Conservation (phyloP, 2,113 vertebrate species). For the Chaetodon trifascialis region DNA sequence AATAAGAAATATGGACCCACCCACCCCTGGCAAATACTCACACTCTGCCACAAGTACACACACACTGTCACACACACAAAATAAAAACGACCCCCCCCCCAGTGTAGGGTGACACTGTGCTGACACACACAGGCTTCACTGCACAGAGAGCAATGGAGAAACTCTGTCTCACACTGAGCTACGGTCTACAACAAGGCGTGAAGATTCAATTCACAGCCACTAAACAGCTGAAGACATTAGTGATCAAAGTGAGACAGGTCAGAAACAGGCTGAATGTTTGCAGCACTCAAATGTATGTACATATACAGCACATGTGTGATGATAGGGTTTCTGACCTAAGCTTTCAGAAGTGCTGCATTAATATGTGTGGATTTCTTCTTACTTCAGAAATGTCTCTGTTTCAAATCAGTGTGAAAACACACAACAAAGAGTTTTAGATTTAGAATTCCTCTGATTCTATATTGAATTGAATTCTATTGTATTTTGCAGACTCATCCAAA, state of each 20-base stretch:
- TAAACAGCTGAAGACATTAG: neutral
- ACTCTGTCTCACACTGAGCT: slow-evolving; percentile 3
- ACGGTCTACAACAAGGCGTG: neutral
- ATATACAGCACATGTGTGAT: neutral
- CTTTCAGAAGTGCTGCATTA: neutral
- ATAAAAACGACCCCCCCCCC: neutral
- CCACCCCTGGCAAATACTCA: slow-evolving; percentile 1
- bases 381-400: no score
- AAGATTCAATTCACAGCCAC: neutral
- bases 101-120: slow-evolving; percentile 31
- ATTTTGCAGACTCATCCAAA: neutral
- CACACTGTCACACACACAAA: slow-evolving; percentile 3
- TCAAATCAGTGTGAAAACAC: no score
- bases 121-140: slow-evolving; percentile 39
- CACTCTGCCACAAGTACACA: neutral
- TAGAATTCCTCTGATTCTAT: neutral
- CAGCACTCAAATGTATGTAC: neutral
- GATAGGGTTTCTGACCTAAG: no score
- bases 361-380: no score
- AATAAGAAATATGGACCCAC: slow-evolving; percentile 58
- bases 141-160: slow-evolving; percentile 1
- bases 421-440: no score
- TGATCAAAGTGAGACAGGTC: neutral
- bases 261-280: neutral
- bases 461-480: no score